A percentile compares a stretch with the other conserved stretches of the same genome.
Conservation (phyloP, 2,888 invertebrate species). For the Leucophenga montana region DNA sequence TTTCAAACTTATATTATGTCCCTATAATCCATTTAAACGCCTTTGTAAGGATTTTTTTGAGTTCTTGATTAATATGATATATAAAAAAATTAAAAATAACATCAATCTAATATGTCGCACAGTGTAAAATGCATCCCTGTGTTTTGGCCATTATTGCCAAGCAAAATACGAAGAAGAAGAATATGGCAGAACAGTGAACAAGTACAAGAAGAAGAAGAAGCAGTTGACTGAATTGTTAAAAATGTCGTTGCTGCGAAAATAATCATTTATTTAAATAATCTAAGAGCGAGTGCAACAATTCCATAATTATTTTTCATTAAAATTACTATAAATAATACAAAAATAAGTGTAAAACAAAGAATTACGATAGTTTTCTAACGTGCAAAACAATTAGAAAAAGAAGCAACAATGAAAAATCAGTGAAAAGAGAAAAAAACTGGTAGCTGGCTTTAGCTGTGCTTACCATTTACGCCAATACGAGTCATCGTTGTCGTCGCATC, state of each 20-base stretch:
- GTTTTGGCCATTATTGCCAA: slow-evolving; percentile 10
- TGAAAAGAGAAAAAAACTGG: slow-evolving; percentile 48
- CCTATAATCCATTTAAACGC: too few species aligned
- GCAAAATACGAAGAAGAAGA: too few species aligned
- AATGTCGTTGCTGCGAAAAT: slow-evolving; percentile 12
- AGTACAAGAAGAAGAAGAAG: not conserved
- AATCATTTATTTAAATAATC: not conserved
- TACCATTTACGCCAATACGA: slow-evolving; percentile 61
- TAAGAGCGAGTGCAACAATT: not conserved
- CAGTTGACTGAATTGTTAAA: slow-evolving; percentile 6
- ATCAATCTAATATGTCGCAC: too few species aligned
- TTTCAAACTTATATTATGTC: too few species aligned
- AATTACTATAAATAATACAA: not conserved
- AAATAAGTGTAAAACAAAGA: not conserved
- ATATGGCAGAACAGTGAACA: not conserved
- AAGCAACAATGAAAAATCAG: slow-evolving; percentile 41
- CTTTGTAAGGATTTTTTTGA: too few species aligned
- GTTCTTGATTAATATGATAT: too few species aligned
- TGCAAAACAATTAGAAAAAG: slow-evolving; percentile 50
- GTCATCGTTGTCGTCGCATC: slow-evolving; percentile 20
- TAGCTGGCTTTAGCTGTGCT: slow-evolving; percentile 43
- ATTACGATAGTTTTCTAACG: not conserved
- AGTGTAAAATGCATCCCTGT: not conserved
- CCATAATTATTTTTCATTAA: not conserved
- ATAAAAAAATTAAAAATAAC: too few species aligned